Conservation (phyloP, 2,888 invertebrate species). For the Ichneumon xanthorius region DNA sequence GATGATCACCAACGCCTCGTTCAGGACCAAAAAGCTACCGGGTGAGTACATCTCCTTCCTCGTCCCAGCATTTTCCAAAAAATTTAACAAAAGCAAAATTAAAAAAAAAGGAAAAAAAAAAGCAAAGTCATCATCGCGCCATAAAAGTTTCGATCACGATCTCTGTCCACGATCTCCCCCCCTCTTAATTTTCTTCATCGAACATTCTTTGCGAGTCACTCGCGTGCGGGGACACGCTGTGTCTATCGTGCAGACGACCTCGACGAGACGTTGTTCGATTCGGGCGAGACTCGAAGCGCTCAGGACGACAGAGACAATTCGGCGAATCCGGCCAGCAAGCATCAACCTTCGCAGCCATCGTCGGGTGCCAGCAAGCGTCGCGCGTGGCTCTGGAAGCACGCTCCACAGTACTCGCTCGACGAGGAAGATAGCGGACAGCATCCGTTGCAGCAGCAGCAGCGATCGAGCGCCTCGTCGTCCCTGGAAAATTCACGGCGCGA, state of each 20-base stretch:
- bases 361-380: conserved; percentile 76
- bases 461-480: conserved; percentile 76
- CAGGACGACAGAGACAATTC: conserved; percentile 64
- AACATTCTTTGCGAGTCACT: conserved; percentile 2
- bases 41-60: conserved; percentile 86
- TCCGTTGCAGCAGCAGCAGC: conserved; percentile 43
- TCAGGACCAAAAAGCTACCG: conserved; percentile 98
- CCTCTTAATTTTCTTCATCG: too few relatives aligned
- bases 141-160: background rate
- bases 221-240: conserved; percentile 30
- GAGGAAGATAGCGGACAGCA: conserved; percentile 75
- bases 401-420: conserved; percentile 77
- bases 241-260: conserved; percentile 83
- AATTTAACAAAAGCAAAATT: background rate
- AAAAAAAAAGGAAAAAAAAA: conserved; percentile 18
- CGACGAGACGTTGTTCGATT: conserved; percentile 83
- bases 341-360: conserved; percentile 39
- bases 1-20: conserved; percentile 99
- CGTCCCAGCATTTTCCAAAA: too few relatives aligned
- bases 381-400: conserved; percentile 81
- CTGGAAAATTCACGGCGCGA: conserved; percentile 80
- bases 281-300: conserved; percentile 72
- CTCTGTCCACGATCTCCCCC: background rate
- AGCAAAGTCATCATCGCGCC: background rate
- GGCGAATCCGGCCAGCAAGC: conserved; percentile 22